A percentile compares a stretch with the other conserved stretches of the same genome.
Evolutionary conservation across 1,140 invertebrate genomes (phyloP).

Genomic region (Arion vulgaris): DNA sequence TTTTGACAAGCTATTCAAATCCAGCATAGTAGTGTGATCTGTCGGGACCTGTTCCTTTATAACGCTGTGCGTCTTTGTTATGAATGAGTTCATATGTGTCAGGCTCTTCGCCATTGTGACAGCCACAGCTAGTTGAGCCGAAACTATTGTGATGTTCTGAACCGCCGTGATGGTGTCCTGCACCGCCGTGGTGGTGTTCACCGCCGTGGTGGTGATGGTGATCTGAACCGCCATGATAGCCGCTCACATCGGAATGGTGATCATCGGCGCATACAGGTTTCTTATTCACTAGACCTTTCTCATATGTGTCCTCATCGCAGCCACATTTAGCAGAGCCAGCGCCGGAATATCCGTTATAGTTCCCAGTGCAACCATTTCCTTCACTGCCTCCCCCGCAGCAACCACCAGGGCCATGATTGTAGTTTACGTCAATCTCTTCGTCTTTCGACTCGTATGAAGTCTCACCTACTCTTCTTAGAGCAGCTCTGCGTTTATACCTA

Average conservation of each 20-base stretch:
- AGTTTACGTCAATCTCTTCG: background rate
- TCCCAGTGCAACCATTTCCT: slow-evolving; percentile 18
- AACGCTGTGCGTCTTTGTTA: background rate
- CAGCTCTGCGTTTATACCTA: background rate
- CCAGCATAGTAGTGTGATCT: slow-evolving; percentile 3
- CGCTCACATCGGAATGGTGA: background rate
- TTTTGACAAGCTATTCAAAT: too few species aligned
- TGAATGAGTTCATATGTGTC: background rate
- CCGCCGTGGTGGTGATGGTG: background rate
- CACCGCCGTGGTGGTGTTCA: background rate
- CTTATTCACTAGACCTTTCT: background rate
- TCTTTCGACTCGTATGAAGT: background rate
- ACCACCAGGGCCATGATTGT: background rate
- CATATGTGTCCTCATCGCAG: slow-evolving; percentile 2
- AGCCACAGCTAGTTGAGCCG: too few species aligned
- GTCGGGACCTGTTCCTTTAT: background rate
- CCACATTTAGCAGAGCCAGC: background rate
- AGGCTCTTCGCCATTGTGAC: background rate
- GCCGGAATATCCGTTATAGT: slow-evolving; percentile 13
- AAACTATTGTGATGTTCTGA: too few species aligned
- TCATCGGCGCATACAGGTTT: background rate
- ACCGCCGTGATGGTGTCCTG: too few species aligned
- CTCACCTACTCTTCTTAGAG: too few species aligned
- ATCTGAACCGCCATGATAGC: background rate
- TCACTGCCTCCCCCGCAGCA: background rate